A percentile compares a stretch with the other conserved stretches of the same genome.
phyloP scores from a whole-genome alignment of 2,797 vertebrate genomes.

The Dromococcyx pavoninus region DNA sequence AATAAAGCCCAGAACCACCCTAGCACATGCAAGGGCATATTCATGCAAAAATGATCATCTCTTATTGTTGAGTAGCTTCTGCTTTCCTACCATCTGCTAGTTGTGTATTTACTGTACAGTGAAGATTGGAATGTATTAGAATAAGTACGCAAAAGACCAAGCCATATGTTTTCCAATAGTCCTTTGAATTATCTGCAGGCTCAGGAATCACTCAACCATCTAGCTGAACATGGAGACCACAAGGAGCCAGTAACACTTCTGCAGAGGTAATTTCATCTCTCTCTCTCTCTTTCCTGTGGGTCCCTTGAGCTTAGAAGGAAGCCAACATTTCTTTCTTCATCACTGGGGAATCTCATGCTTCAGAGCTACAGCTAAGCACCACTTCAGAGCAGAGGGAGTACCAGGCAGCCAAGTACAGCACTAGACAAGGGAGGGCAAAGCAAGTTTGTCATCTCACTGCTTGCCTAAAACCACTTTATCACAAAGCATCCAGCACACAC shows the following conservation, averaged over 20 bases:
- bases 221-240: not conserved
- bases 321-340: not conserved
- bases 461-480: not conserved
- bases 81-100: not conserved
- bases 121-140: not conserved
- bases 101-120: not conserved
- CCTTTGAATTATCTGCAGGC: not conserved
- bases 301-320: not conserved
- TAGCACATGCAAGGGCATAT: not conserved
- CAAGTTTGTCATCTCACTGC: not conserved
- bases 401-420: not conserved
- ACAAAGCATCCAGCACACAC: not conserved
- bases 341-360: rapidly evolving
- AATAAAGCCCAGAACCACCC: not conserved
- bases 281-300: not conserved
- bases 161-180: not conserved
- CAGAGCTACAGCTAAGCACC: not conserved
- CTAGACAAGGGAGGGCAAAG: not conserved
- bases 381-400: not conserved
- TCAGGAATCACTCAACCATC: not conserved
- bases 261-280: not conserved
- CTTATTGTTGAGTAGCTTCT: not conserved
- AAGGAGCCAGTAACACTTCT: not conserved
- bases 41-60: not conserved
- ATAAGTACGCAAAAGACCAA: not conserved